A percentile compares a stretch with the other conserved stretches of the same genome.
Evolutionary conservation across 2,797 vertebrate genomes (phyloP).

Genomic region (Momotus momota): DNA sequence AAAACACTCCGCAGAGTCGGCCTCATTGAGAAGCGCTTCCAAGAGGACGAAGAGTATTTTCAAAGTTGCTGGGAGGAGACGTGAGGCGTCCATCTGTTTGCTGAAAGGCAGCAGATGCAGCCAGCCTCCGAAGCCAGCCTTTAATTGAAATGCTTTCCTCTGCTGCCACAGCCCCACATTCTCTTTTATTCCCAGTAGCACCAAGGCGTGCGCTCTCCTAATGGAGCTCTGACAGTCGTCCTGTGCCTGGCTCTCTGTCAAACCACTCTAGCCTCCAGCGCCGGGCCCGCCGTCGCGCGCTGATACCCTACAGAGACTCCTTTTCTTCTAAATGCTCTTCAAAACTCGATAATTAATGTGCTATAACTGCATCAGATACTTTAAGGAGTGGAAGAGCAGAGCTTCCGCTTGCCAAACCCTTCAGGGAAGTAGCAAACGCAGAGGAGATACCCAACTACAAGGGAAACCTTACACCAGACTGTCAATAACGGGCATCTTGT

Average conservation of each 20-base stretch:
- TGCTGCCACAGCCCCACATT: constrained; percentile 25
- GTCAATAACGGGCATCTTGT: background rate
- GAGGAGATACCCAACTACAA: background rate
- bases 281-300: background rate
- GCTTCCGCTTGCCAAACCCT: background rate
- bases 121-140: constrained; percentile 40
- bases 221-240: constrained; percentile 20
- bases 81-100: constrained; percentile 8
- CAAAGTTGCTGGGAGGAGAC: constrained; percentile 16
- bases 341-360: constrained; percentile 30
- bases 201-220: background rate
- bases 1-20: background rate
- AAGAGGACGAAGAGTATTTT: background rate
- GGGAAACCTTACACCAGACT: fast-evolving
- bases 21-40: background rate
- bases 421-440: fast-evolving
- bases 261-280: constrained; percentile 47
- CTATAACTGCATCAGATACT: background rate
- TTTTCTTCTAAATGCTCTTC: constrained; percentile 12
- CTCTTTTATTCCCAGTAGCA: constrained; percentile 35
- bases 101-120: constrained; percentile 30
- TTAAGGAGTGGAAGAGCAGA: background rate
- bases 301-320: constrained; percentile 32
- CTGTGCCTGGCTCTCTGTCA: constrained; percentile 40
- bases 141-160: constrained; percentile 1